Conservation (phyloP, 1,140 invertebrate species). For the Augochlora pura region DNA sequence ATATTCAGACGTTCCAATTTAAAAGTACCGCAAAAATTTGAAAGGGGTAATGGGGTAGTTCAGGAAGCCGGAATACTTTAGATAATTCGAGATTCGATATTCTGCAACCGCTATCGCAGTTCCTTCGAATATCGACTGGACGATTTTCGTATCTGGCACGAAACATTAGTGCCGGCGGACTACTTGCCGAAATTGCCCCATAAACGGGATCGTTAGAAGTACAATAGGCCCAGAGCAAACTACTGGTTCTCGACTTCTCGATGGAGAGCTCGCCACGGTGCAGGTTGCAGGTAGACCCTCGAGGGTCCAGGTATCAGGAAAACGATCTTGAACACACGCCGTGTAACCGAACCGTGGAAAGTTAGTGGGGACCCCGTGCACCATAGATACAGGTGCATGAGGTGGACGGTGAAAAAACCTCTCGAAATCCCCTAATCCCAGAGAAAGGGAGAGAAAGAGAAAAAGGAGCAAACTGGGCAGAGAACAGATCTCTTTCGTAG, state of each 20-base stretch:
- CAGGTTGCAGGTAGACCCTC: constrained; percentile 48
- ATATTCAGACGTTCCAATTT: too few species aligned
- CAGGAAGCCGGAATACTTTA: too few species aligned
- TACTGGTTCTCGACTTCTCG: constrained; percentile 40
- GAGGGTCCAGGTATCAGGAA: constrained; percentile 52
- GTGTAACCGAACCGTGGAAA: constrained; percentile 51
- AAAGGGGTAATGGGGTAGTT: too few species aligned
- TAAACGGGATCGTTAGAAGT: constrained; percentile 53
- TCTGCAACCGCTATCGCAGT: too few species aligned
- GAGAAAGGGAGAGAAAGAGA: neutral
- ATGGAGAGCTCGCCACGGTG: constrained; percentile 14
- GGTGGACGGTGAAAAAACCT: constrained; percentile 27
- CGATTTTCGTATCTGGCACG: constrained; percentile 38
- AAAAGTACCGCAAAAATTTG: too few species aligned
- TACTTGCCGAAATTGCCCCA: constrained; percentile 38
- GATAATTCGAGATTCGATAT: neutral
- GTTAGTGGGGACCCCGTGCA: constrained; percentile 2
- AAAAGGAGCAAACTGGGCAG: too few species aligned
- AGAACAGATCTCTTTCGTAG: neutral
- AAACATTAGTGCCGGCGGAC: constrained; percentile 16
- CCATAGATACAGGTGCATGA: constrained; percentile 47
- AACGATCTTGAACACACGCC: constrained; percentile 30
- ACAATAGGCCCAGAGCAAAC: constrained; percentile 41
- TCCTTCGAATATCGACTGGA: neutral
- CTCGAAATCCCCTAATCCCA: constrained; percentile 41